A percentile compares a stretch with the other conserved stretches of the same genome.
Conservation (phyloP, 1,140 invertebrate genomes). For the Monochamus saltuarius region DNA sequence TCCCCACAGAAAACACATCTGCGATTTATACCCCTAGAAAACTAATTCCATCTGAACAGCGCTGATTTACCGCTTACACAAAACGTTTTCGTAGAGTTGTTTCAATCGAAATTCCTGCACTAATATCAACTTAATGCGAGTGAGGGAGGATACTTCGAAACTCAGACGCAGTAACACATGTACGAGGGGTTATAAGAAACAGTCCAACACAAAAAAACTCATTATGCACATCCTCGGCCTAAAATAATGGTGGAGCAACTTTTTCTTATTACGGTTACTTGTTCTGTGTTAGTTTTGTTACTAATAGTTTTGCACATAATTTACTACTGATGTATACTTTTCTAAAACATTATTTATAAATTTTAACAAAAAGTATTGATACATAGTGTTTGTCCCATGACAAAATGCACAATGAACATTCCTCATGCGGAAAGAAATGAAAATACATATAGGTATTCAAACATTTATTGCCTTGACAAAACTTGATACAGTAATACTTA, state of each 20-base stretch:
- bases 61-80: conserved; percentile 35
- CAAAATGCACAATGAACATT: too few relatives aligned
- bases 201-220: neutral
- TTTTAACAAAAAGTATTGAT: too few relatives aligned
- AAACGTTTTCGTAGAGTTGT: conserved; percentile 39
- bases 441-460: too few relatives aligned
- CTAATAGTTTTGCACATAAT: too few relatives aligned
- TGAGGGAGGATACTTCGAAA: neutral
- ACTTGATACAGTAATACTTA: too few relatives aligned
- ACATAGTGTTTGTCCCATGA: too few relatives aligned
- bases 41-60: conserved; percentile 36
- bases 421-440: too few relatives aligned
- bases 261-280: neutral
- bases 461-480: too few relatives aligned
- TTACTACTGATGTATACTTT: too few relatives aligned
- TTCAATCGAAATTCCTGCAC: conserved; percentile 15
- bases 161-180: conserved; percentile 1
- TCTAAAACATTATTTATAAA: too few relatives aligned
- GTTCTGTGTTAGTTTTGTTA: too few relatives aligned
- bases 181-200: conserved; percentile 1
- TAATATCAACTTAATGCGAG: neutral
- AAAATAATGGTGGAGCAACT: neutral
- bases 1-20: conserved; percentile 35
- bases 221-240: conserved; percentile 1
- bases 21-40: conserved; percentile 38